phyloP scores from a whole-genome alignment of 1,140 invertebrate species.

The Coptotermes formosanus region DNA sequence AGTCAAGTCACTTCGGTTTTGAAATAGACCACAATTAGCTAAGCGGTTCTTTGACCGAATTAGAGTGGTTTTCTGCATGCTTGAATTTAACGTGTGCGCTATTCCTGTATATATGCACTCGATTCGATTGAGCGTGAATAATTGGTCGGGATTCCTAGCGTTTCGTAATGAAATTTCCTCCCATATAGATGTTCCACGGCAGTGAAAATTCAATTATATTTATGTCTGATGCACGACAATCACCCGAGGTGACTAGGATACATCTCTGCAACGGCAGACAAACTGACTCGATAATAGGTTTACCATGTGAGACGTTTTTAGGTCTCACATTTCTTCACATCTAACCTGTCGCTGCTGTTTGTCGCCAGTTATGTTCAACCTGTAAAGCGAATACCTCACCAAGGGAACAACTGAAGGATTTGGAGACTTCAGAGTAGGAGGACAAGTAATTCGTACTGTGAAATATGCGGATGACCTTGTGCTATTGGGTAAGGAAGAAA shows the following conservation, averaged over 20 bases:
- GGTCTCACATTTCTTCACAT: too few species aligned
- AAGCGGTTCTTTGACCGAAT: constrained; percentile 15
- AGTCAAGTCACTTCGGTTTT: neutral
- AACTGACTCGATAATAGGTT: neutral
- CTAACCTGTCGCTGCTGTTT: too few species aligned
- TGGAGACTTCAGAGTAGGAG: too few species aligned
- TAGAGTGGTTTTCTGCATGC: constrained; percentile 18
- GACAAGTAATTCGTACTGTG: too few species aligned
- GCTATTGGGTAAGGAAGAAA: too few species aligned
- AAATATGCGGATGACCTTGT: too few species aligned
- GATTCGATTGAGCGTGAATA: constrained; percentile 14
- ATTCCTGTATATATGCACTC: neutral
- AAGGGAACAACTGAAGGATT: too few species aligned
- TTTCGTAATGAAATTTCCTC: constrained; percentile 2
- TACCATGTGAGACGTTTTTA: too few species aligned
- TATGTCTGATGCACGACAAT: neutral
- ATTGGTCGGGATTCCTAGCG: neutral
- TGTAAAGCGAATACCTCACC: too few species aligned
- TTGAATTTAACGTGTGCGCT: constrained; percentile 1
- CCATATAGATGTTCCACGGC: neutral
- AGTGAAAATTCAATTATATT: constrained; percentile 11
- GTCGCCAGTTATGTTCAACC: too few species aligned
- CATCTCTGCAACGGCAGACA: neutral
- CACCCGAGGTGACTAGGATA: neutral
- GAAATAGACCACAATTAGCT: constrained; percentile 18